phyloP scores from a whole-genome alignment of 1,140 invertebrate species.

The Saxidomus purpurata region DNA sequence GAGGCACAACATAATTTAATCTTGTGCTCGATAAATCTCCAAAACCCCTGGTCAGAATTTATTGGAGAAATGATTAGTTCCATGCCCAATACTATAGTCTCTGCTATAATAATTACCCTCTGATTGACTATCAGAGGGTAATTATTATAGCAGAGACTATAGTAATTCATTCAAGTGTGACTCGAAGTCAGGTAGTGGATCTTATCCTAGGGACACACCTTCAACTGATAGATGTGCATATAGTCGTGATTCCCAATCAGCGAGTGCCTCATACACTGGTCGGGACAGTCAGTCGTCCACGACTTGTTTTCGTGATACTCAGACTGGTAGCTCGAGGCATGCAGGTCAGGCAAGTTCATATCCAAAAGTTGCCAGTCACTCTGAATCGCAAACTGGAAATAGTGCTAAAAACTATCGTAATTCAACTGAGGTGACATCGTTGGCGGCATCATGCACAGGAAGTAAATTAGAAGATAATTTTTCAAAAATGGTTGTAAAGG shows the following conservation, averaged over 20 bases:
- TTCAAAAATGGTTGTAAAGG: constrained; percentile 83
- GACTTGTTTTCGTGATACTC: constrained; percentile 70
- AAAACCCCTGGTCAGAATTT: no score
- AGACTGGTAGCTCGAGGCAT: constrained; percentile 63
- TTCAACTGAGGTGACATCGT: constrained; percentile 63
- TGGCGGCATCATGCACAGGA: constrained; percentile 73
- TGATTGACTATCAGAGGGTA: neutral
- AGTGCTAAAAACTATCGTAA: constrained; percentile 59
- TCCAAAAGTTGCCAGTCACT: constrained; percentile 69
- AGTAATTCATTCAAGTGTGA: constrained; percentile 72
- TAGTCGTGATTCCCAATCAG: constrained; percentile 83
- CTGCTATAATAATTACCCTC: no score
- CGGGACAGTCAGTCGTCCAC: constrained; percentile 60
- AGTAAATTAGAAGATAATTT: constrained; percentile 82
- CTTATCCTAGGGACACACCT: constrained; percentile 43
- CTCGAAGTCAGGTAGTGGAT: constrained; percentile 67
- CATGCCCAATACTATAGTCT: no score
- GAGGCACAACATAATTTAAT: no score
- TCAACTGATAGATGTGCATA: constrained; percentile 19
- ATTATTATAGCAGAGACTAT: no score
- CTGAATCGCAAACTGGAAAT: constrained; percentile 69
- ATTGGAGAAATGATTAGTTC: no score
- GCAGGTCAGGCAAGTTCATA: constrained; percentile 72
- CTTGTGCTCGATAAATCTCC: no score
- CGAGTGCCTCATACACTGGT: constrained; percentile 85